Percentiles rank a stretch among this genome's conserved stretches.
These are phyloP conservation scores for Parnassius smintheus DNA, from an alignment of 2,888 invertebrate genomes.

Conservation along the genomic window DNA sequence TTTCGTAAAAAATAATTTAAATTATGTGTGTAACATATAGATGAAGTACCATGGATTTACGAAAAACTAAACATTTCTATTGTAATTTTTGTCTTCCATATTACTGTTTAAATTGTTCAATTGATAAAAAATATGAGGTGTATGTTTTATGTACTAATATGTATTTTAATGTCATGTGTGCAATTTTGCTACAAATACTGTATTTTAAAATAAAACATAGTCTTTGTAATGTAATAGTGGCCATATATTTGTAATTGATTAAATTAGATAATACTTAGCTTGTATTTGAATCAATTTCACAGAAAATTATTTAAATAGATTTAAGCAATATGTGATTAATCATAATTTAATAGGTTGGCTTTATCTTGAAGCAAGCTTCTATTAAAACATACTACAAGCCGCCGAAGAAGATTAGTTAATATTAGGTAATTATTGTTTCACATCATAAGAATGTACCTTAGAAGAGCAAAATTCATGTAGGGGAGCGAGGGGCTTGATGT, in stretches of 20 bases:
- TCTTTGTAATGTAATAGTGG: background rate
- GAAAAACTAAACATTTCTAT: background rate
- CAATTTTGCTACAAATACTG: constrained; percentile 5
- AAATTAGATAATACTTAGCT: background rate
- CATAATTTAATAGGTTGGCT: no score
- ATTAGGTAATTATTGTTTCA: no score
- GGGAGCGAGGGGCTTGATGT: no score
- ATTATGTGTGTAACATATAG: background rate
- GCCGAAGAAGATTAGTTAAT: no score
- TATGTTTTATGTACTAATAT: background rate
- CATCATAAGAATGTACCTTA: no score
- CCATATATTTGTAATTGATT: constrained; percentile 15
- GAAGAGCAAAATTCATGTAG: no score
- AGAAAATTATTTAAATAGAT: constrained; percentile 21
- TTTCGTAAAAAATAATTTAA: background rate
- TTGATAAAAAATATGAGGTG: background rate
- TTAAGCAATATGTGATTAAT: constrained; percentile 30
- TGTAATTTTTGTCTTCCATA: constrained; percentile 20
- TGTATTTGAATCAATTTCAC: constrained; percentile 1
- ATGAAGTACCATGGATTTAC: background rate
- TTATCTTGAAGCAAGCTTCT: no score
- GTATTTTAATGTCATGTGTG: background rate
- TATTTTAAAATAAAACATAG: background rate
- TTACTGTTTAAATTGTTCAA: background rate
- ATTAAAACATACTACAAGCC: no score